Conservation (phyloP, 2,888 invertebrate species). For the Drosophila acutilabella region DNA sequence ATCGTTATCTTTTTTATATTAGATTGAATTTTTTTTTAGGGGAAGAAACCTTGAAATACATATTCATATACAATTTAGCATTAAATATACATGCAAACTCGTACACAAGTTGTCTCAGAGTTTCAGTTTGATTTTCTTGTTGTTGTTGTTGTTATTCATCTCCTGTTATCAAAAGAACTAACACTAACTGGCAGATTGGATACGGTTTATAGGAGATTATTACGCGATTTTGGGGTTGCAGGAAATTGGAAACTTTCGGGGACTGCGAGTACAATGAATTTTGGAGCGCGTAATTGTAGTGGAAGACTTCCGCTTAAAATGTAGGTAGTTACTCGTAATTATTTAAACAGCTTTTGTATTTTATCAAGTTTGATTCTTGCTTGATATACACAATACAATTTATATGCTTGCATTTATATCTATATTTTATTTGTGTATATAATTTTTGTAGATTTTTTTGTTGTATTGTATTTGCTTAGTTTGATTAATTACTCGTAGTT, state of each 20-base stretch:
- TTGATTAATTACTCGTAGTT: conserved; percentile 49
- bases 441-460: conserved; percentile 6
- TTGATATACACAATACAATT: conserved; percentile 30
- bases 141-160: conserved; percentile 2
- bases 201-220: conserved; percentile 6
- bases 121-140: conserved; percentile 14
- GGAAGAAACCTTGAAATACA: conserved; percentile 74
- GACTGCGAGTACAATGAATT: conserved; percentile 43
- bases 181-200: conserved; percentile 33
- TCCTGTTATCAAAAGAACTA: conserved; percentile 40
- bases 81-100: conserved; percentile 35
- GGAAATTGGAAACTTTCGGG: conserved; percentile 20
- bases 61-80: conserved; percentile 63
- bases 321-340: conserved; percentile 56
- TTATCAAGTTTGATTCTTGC: conserved; percentile 48
- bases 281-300: conserved; percentile 82
- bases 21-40: conserved; percentile 44
- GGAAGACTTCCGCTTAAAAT: conserved; percentile 85
- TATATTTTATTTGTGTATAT: conserved; percentile 18
- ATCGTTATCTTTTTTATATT: conserved; percentile 27
- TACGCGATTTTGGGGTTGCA: conserved; percentile 38
- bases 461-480: conserved; percentile 33
- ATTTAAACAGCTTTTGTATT: conserved; percentile 53
- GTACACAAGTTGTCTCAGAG: conserved; percentile 43
- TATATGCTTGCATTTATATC: conserved; percentile 9